Base-by-base conservation (phyloP, 1,140 invertebrate genomes). In the Trichogramma pretiosum region DNA sequence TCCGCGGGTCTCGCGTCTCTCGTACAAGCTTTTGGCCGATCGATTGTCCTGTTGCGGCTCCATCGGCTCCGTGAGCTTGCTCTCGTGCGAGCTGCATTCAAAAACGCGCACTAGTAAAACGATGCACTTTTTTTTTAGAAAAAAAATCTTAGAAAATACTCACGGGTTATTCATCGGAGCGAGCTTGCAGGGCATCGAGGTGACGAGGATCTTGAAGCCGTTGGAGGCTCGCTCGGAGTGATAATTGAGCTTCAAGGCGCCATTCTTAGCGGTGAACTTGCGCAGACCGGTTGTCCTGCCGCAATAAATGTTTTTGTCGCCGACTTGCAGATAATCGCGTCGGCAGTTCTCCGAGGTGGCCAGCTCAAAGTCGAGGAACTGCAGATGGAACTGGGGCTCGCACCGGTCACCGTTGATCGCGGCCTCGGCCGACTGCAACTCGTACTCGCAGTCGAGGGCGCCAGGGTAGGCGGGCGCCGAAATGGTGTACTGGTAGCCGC, bases 281-380 rank as follows among this genome's bases (percentile, higher is more conserved):
- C 68, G 70, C 5, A 73, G 63, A 3, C 72, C 72, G 16, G 60
- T 48, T 13, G 66, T 61, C n/a, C 54, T 67, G 0, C 76, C 76
- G 47, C 77, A 78, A 19, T 75, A 60, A 19, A 67, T 56, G 51
- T 70, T 64, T 19, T 54, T 43, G 39, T 63, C 56, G 5, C 61
- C 67, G 18, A 76, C 61, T 53, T 62, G 59, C 8, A 80, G 50
- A 36, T 72, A 74, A 58, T 78, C 75, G 11, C 65, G 61, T 7
- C 53, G 55, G 59, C 77, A 80, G 47, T 70, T 67, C 28, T 57
- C 48, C 5, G 75, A 73, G 0, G 61, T 48, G 48, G 65, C 60
- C 19, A 79, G 46, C 47, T 73, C 56, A 36, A 80, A 78, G 54
- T 78, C 72, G 3, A 77, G 52, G 52, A 78, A 78, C 45, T 77